A percentile compares a stretch with the other conserved stretches of the same genome.
phyloP scores from a whole-genome alignment of 2,113 vertebrate species.

The Chroicocephalus ridibundus region DNA sequence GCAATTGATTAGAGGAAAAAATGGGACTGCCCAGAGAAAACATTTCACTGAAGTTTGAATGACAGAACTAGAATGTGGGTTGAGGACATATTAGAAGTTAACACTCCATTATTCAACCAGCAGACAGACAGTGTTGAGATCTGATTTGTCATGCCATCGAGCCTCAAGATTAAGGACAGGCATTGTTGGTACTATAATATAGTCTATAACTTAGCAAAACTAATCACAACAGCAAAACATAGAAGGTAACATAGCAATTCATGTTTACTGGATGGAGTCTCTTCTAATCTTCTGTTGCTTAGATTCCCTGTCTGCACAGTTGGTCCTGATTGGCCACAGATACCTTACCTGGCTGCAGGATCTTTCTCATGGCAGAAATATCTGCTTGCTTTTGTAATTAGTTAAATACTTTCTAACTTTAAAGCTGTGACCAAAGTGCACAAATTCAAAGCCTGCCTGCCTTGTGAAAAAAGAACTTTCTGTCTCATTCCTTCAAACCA shows the following conservation, averaged over 20 bases:
- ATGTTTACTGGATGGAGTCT: neutral
- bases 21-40: neutral
- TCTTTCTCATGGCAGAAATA: neutral
- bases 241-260: neutral
- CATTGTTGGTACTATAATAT: no score
- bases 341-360: neutral
- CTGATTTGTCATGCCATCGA: neutral
- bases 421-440: neutral
- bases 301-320: neutral
- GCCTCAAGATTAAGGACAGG: neutral
- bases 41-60: neutral
- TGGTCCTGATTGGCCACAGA: neutral
- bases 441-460: neutral
- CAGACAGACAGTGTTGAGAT: neutral
- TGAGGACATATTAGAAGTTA: neutral
- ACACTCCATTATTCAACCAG: neutral
- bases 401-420: neutral
- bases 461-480: neutral
- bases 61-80: neutral
- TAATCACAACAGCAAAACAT: neutral
- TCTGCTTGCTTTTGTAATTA: neutral
- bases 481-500: neutral
- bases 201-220: neutral
- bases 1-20: neutral
- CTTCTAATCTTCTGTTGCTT: neutral